phyloP scores from a whole-genome alignment of 2,888 invertebrate species.

The Agrotis puta region DNA sequence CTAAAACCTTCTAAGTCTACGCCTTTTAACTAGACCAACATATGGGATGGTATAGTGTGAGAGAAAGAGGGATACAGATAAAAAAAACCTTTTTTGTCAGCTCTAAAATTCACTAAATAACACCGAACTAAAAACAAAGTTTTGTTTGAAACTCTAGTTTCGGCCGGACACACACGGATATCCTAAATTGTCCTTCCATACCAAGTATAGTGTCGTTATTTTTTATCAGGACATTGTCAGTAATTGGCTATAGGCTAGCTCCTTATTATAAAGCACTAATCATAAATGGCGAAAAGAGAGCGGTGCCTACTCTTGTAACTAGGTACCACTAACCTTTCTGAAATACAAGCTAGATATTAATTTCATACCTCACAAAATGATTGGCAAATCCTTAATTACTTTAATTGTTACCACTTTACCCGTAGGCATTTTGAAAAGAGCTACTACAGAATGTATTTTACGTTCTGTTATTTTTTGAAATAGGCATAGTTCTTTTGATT shows the following conservation, averaged over 20 bases:
- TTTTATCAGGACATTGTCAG: neutral
- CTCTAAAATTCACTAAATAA: too few relatives aligned
- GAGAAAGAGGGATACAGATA: too few relatives aligned
- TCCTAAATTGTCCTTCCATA: too few relatives aligned
- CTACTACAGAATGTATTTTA: too few relatives aligned
- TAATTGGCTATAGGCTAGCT: neutral
- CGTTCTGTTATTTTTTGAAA: too few relatives aligned
- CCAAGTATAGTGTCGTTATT: neutral
- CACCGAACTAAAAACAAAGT: too few relatives aligned
- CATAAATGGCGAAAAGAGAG: neutral
- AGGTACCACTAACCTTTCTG: neutral
- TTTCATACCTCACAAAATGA: conserved; percentile 23
- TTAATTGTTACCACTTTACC: conserved; percentile 26
- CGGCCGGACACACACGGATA: too few relatives aligned
- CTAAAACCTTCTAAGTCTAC: too few relatives aligned
- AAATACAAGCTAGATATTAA: neutral
- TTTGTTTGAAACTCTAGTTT: too few relatives aligned
- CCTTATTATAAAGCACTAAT: neutral
- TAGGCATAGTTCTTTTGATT: neutral
- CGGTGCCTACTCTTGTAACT: neutral
- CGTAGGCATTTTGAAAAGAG: neutral
- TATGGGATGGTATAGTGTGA: too few relatives aligned
- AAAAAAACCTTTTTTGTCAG: too few relatives aligned
- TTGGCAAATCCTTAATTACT: conserved; percentile 35
- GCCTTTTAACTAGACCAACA: too few relatives aligned